Evolutionary conservation across 2,888 invertebrate genomes (phyloP), one percentile per base, ranked within the genome.

Genomic region (Sericinus montela): DNA sequence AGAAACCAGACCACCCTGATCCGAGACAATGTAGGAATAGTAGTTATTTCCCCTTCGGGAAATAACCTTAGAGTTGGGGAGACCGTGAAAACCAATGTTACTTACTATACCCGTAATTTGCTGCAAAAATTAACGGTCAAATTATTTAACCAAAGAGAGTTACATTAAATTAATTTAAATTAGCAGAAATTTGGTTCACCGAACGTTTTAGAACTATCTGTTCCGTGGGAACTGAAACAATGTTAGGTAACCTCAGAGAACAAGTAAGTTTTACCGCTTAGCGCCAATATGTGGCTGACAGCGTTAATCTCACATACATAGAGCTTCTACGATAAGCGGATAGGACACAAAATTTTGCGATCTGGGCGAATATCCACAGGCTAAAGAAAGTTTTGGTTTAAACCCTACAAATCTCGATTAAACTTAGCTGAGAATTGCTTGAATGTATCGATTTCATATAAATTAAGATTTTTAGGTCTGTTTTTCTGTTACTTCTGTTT

Each of bases 181-280:
- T 19, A 3, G 5, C 19, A 19, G 19, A 8, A 8, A 25, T 7
- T 6, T 25, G 8, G 7, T 8, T 25, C 25, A 25, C 25, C 25
- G 1, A 25, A 25, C 25, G 8, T 25, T 8, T 11, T 11, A 32
- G 19, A 32, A 32, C 1, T 32, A 32, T 48, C 42, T 36, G 28
- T 19, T 45, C 35, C 43, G 30, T 40, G 25, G 11, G 11, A 39
- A 25, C 35, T 54, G 54, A 50, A 50, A 56, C 51, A 57, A 52
- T 47, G 45, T 50, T 50, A 58, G 60, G 60, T 62, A 65, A 69
- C 40, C 35, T 35, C 16, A 16, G 50, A 16, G 50, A 16, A 50
- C 48, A 38, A 36, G 29, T 37, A 48, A 47, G 47, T 51, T 51
- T 45, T 29, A 45, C 50, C 38, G 47, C 45, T 51, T 44, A 48